Evolutionary conservation across 1,140 invertebrate genomes (phyloP).

Genomic region (Lepidurus couesii): DNA sequence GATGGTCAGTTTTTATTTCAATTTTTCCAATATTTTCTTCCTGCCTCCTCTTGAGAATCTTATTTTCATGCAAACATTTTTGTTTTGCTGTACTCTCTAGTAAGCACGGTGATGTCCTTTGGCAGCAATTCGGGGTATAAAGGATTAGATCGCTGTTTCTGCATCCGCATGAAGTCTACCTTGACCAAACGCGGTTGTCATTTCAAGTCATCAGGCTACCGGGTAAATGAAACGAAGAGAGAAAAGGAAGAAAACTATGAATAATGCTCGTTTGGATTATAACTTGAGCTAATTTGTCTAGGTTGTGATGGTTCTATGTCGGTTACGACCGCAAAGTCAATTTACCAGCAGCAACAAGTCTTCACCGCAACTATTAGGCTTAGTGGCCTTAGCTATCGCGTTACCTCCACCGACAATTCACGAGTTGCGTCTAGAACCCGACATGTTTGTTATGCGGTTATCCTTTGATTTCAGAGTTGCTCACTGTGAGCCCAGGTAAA

Average conservation of each 20-base stretch:
- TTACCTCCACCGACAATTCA: slow-evolving; percentile 92
- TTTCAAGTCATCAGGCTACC: slow-evolving; percentile 95
- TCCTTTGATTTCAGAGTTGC: slow-evolving; percentile 93
- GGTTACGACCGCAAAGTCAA: slow-evolving; percentile 33
- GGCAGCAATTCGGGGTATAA: slow-evolving; percentile 67
- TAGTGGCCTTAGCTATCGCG: slow-evolving; percentile 90
- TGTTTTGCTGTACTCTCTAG: slow-evolving; percentile 52
- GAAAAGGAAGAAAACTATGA: background rate
- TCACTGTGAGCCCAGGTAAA: slow-evolving; percentile 91
- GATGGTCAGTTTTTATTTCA: slow-evolving; percentile 60
- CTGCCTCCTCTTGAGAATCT: slow-evolving; percentile 14
- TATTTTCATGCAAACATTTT: background rate
- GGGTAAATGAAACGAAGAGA: slow-evolving; percentile 58
- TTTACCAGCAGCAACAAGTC: slow-evolving; percentile 23
- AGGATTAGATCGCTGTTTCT: slow-evolving; percentile 86
- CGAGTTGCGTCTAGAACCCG: slow-evolving; percentile 88
- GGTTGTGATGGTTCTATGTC: slow-evolving; percentile 34
- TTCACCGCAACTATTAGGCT: slow-evolving; percentile 73
- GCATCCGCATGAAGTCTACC: slow-evolving; percentile 95
- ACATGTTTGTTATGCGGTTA: slow-evolving; percentile 94
- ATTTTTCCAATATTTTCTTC: background rate
- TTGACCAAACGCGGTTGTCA: slow-evolving; percentile 95
- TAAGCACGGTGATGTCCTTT: slow-evolving; percentile 79
- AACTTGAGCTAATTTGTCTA: background rate
- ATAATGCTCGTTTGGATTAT: background rate